These are phyloP conservation scores for Clarias fuscus DNA, from an alignment of 2,797 vertebrate species.

Conservation along the genomic window DNA sequence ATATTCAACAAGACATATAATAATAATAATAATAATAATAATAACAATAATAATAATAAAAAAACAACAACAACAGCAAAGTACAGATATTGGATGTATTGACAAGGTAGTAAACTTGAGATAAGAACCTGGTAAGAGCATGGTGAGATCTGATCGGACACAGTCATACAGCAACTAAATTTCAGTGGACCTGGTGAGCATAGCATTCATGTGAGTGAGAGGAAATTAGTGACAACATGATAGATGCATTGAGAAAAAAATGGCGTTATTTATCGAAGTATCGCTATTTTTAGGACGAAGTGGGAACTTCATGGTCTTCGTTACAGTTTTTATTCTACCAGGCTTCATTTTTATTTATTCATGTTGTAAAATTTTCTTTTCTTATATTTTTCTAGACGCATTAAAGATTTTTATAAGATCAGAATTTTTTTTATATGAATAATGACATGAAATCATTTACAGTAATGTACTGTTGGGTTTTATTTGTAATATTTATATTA, in stretches of 20 bases:
- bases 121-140: no score
- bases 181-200: no score
- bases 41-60: background rate
- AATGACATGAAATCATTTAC: background rate
- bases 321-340: background rate
- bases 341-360: background rate
- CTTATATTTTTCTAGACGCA: background rate
- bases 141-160: no score
- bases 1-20: background rate
- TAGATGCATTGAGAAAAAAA: no score
- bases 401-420: background rate
- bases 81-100: no score
- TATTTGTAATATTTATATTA: background rate
- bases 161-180: no score
- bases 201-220: no score
- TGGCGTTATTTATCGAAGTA: no score
- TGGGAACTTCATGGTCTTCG: no score
- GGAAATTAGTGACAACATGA: no score
- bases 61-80: background rate
- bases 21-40: background rate
- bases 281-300: no score
- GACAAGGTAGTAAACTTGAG: no score
- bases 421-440: background rate
- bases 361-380: background rate
- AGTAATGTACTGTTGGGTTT: background rate